Base-by-base conservation (phyloP, 1,140 invertebrate genomes). In the Apis florea region DNA sequence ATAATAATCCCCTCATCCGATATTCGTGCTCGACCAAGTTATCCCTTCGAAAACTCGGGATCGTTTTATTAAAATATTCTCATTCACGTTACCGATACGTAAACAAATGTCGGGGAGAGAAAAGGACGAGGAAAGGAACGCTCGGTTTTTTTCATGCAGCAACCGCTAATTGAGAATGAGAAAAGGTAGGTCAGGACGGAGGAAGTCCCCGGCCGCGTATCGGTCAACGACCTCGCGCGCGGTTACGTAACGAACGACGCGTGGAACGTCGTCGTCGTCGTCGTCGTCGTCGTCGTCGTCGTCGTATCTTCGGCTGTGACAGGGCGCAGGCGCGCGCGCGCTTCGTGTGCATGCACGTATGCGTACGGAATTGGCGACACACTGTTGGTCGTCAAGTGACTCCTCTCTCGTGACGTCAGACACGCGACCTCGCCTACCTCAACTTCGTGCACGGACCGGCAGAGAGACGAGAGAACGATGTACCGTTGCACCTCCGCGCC, bases 381-480 rank as follows among this genome's bases (percentile, higher is more conserved):
- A 84, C 77, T 26, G 68, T 70, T 82, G 82, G 83, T 85, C 69
- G 83, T 83, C 86, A 85, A 89, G 79, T 91, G 88, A 91, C 88
- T 90, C 85, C 88, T 90, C 85, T 84, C 82, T 78, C 80, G 85
- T 93, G 92, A 93, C 92, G 92, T 93, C 92, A 93, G 79, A 84
- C 80, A 66, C 87, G 84, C 92, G 90, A 92, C 92, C 92, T 93
- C 92, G 90, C 92, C 92, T 92, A 93, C 92, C 91, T 93, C 92
- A 93, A 93, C 91, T 87, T 90, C 83, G 90, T 87, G 89, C 87
- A 84, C 72, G 83, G 59, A n/a, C 63, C 69, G 73, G 26, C 47
- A 68, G 59, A 66, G 72, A 73, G 85, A 72, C 84, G 84, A 87
- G 87, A 87, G 90, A 90, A 84, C 87, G 86, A 90, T 90, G 90